Evolutionary conservation across 2,797 vertebrate species (phyloP).

Genomic region (Poecilia gillii): DNA sequence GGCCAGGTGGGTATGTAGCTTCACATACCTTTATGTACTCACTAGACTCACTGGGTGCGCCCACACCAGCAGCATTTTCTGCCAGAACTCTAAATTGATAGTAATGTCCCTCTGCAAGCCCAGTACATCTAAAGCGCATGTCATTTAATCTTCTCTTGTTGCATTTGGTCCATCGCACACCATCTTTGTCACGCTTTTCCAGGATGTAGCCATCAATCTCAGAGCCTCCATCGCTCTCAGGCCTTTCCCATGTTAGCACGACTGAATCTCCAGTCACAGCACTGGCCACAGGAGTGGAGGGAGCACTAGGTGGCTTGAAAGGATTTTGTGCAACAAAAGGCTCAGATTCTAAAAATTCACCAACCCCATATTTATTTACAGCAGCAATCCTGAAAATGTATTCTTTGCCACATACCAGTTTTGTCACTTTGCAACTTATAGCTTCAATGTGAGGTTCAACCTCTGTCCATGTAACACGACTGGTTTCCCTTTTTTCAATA

Average conservation of each 20-base stretch:
- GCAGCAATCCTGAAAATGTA: slow-evolving; percentile 97
- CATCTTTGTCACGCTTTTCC: slow-evolving; percentile 97
- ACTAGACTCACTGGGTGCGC: slow-evolving; percentile 89
- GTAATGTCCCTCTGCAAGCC: slow-evolving; percentile 88
- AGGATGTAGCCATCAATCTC: slow-evolving; percentile 92
- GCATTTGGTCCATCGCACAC: slow-evolving; percentile 95
- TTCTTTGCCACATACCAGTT: slow-evolving; percentile 92
- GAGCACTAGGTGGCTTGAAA: slow-evolving; percentile 90
- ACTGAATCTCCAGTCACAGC: slow-evolving; percentile 90
- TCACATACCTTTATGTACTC: slow-evolving; percentile 93
- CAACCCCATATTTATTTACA: slow-evolving; percentile 95
- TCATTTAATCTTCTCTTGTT: slow-evolving; percentile 94
- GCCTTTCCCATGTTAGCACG: slow-evolving; percentile 93
- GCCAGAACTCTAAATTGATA: slow-evolving; percentile 97
- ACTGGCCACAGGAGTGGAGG: slow-evolving; percentile 88
- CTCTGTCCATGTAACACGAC: slow-evolving; percentile 91
- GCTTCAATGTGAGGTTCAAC: slow-evolving; percentile 92
- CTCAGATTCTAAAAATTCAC: slow-evolving; percentile 93
- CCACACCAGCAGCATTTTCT: slow-evolving; percentile 94
- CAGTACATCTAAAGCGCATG: slow-evolving; percentile 92
- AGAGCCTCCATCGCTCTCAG: slow-evolving; percentile 92
- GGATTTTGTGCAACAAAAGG: slow-evolving; percentile 91
- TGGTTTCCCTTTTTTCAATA: slow-evolving; percentile 95
- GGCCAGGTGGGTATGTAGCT: slow-evolving; percentile 92
- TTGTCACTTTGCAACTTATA: slow-evolving; percentile 91